A percentile compares a stretch with the other conserved stretches of the same genome.
These are phyloP conservation scores for Brachyrhaphis roseni DNA, from an alignment of 2,797 vertebrate species.

Conservation along the genomic window DNA sequence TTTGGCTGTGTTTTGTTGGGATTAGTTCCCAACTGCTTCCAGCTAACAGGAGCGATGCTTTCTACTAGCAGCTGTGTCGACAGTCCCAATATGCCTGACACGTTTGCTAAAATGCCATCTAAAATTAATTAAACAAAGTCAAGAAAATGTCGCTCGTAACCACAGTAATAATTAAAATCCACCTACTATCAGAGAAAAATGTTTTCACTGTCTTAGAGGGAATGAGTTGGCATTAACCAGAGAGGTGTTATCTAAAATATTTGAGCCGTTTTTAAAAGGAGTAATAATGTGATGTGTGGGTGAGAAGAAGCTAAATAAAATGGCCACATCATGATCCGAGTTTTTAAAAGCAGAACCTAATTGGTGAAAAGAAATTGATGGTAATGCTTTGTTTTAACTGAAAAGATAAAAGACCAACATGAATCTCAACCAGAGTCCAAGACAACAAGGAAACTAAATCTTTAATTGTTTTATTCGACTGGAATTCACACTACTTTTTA, in stretches of 20 bases:
- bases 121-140: conserved; percentile 57
- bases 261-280: conserved; percentile 50
- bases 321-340: conserved; percentile 31
- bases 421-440: conserved; percentile 54
- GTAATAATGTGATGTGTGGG: conserved; percentile 17
- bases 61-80: conserved; percentile 44
- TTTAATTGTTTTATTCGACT: conserved; percentile 76
- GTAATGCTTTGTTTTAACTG: conserved; percentile 48
- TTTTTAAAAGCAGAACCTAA: conserved; percentile 49
- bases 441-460: conserved; percentile 53
- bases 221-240: conserved; percentile 50
- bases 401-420: conserved; percentile 51
- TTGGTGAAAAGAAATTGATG: conserved; percentile 50
- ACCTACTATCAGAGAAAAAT: conserved; percentile 38
- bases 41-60: conserved; percentile 33
- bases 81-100: conserved; percentile 48
- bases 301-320: conserved; percentile 55
- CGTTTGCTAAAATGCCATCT: conserved; percentile 51
- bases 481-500: conserved; percentile 72
- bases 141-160: conserved; percentile 32
- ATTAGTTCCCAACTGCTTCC: conserved; percentile 29
- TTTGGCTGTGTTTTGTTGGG: conserved; percentile 14
- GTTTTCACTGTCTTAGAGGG: conserved; percentile 46
- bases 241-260: conserved; percentile 33
- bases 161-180: conserved; percentile 43